A percentile compares a stretch with the other conserved stretches of the same genome.
Evolutionary conservation across 2,888 invertebrate species (phyloP).

Genomic region (Pseudococcus longispinus): DNA sequence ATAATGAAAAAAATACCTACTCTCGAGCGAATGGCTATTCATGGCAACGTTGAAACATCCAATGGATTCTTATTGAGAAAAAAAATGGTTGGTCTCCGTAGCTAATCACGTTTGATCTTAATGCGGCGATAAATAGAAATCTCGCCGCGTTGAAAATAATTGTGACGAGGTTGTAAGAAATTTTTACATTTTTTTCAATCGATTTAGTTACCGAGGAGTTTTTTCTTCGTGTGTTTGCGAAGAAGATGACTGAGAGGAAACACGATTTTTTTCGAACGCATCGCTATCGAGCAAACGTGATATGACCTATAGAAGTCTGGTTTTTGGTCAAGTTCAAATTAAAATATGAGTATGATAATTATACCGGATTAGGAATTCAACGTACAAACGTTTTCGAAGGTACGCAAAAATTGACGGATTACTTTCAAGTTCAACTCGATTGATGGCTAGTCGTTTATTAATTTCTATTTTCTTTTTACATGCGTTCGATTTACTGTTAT

Average conservation of each 20-base stretch:
- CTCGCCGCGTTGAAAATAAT: background rate
- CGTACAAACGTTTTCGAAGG: background rate
- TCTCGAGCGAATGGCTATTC: constrained; percentile 23
- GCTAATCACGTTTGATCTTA: constrained; percentile 43
- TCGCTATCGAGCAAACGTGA: background rate
- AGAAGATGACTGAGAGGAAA: background rate
- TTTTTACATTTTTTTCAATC: constrained; percentile 12
- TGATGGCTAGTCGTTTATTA: background rate
- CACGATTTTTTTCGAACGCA: background rate
- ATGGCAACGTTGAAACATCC: background rate
- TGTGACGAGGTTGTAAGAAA: constrained; percentile 15
- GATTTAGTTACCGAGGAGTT: constrained; percentile 10
- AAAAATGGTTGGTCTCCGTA: constrained; percentile 30
- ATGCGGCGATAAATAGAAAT: constrained; percentile 38
- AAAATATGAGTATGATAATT: constrained; percentile 10
- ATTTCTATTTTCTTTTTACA: background rate
- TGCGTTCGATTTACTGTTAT: background rate
- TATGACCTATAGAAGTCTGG: background rate
- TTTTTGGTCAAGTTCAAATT: constrained; percentile 26
- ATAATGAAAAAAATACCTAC: constrained; percentile 11
- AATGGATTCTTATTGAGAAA: constrained; percentile 3
- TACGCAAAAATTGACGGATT: constrained; percentile 30
- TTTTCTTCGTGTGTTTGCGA: background rate
- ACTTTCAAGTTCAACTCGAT: constrained; percentile 21
- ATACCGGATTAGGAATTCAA: constrained; percentile 11